These are phyloP conservation scores for Microctonus aethiopoides DNA, from an alignment of 2,888 invertebrate genomes.

Conservation along the genomic window DNA sequence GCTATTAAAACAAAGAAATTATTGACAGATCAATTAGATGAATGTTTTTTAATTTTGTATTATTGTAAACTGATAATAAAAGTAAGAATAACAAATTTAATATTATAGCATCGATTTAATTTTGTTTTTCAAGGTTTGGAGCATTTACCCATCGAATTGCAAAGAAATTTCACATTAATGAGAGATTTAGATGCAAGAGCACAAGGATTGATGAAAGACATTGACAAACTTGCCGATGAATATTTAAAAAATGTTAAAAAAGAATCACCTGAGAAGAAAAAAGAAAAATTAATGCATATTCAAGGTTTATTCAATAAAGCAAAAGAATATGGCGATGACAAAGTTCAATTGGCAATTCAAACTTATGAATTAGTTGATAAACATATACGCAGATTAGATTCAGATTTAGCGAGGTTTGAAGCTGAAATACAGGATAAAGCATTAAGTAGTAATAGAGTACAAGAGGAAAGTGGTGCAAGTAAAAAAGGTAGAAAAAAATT, in stretches of 20 bases:
- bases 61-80: neutral
- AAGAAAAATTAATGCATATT: constrained; percentile 85
- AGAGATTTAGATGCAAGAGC: constrained; percentile 93
- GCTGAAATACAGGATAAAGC: constrained; percentile 97
- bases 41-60: too few relatives aligned
- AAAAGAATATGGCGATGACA: constrained; percentile 96
- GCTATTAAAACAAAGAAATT: constrained; percentile 1
- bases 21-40: neutral
- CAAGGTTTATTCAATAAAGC: constrained; percentile 92
- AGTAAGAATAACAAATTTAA: neutral
- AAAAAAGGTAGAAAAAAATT: constrained; percentile 79
- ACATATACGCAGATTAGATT: constrained; percentile 94
- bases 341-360: constrained; percentile 96
- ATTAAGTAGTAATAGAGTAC: constrained; percentile 78
- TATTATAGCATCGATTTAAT: neutral
- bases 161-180: constrained; percentile 96
- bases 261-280: constrained; percentile 81
- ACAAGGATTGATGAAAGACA: constrained; percentile 89
- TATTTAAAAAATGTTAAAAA: constrained; percentile 80
- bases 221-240: constrained; percentile 87
- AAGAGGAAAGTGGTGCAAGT: constrained; percentile 75
- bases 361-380: constrained; percentile 99
- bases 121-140: constrained; percentile 77
- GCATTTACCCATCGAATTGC: constrained; percentile 92
- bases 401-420: constrained; percentile 95